phyloP scores from a whole-genome alignment of 1,140 invertebrate species.

The Triops cancriformis region DNA sequence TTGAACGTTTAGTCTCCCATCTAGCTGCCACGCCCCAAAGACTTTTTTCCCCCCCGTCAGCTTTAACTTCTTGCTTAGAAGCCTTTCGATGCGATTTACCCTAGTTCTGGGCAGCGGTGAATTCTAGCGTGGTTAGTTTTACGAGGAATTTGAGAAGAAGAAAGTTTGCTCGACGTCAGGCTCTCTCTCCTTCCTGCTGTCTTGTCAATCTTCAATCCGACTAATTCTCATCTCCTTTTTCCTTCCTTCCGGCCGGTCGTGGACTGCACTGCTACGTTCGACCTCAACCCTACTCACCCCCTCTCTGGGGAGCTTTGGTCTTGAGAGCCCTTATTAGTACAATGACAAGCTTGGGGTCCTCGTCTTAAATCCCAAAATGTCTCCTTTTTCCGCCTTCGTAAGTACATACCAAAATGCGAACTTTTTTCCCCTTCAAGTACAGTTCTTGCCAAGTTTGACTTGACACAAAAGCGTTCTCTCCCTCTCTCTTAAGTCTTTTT shows the following conservation, averaged over 20 bases:
- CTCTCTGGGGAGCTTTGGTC: not conserved
- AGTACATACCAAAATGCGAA: not conserved
- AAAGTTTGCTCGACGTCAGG: not conserved
- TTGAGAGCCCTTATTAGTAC: not conserved
- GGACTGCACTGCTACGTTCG: no score
- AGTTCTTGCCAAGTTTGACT: not conserved
- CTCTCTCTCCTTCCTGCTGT: not conserved
- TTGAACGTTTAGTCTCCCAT: no score
- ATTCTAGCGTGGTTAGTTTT: no score
- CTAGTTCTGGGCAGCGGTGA: no score
- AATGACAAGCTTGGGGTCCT: not conserved
- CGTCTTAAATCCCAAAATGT: not conserved
- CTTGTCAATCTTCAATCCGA: constrained; percentile 6
- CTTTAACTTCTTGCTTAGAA: no score
- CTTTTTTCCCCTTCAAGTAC: not conserved
- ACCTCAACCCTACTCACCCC: not conserved
- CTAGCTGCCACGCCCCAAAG: not conserved
- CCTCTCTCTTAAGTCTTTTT: no score
- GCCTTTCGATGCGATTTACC: no score
- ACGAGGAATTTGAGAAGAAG: no score
- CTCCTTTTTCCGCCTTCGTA: not conserved
- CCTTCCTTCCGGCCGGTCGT: not conserved
- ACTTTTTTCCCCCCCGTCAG: not conserved
- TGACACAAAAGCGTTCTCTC: not conserved
- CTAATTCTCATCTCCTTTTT: constrained; percentile 6